Evolutionary conservation across 2,113 vertebrate genomes (phyloP), one percentile per base, ranked within the genome.

Genomic region (Nibea albiflora): DNA sequence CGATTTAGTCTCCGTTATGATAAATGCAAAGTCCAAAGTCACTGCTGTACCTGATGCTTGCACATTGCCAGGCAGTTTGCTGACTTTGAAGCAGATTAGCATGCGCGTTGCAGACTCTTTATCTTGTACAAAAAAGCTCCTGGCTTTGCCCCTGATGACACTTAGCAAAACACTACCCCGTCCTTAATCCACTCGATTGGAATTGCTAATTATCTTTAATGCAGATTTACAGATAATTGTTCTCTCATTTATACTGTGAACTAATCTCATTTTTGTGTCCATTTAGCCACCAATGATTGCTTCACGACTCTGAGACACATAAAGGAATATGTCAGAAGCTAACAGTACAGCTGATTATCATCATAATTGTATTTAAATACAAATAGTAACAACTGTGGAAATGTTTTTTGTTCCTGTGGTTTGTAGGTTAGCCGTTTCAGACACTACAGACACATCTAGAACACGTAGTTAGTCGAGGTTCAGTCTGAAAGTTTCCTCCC

Each of bases 131-230:
- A 63, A 89, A 78, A 84, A 71, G 56, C 78, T 79, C 61, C 78
- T 72, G 70, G 71, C 78, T 87, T 92, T 84, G 75, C 89, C 80
- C 75, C 80, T 90, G 81, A 87, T 88, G 89, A 85, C 84, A 86
- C 81, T 83, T 81, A 60, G 83, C 58, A 68, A 88, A 93, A 92
- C 82, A 84, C 77, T 85, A 83, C 84, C 68, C 82, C 64, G 61
- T 88, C 90, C 67, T 80, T 89, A 94, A 91, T 88, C 84, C 70
- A 86, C 89, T 80, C 52, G 19, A 90, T 90, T 85, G 82, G 86
- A 90, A 93, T 91, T 87, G 86, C 81, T 90, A 88, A 93, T 90
- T 85, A 90, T 86, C 87, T 85, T 82, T 82, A 88, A 90, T 89
- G 86, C 81, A 90, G 80, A 93, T 91, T 92, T 80, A 72, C 78